phyloP scores from a whole-genome alignment of 2,113 vertebrate species.

The Echinops telfairi region DNA sequence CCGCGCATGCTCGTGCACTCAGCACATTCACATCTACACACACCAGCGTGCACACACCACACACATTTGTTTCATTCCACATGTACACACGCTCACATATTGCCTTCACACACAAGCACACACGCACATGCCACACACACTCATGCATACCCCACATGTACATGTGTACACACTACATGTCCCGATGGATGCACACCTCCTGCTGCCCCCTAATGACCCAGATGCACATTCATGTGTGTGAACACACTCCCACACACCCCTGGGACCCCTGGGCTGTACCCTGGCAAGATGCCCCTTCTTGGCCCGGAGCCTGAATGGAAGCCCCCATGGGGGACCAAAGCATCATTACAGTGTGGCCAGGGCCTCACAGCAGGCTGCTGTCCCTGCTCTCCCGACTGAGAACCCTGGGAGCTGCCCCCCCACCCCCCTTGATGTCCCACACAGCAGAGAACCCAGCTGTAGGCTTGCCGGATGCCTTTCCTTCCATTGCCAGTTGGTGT shows the following conservation, averaged over 20 bases:
- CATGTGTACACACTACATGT: background rate
- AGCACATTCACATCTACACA: background rate
- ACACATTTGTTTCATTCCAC: no score
- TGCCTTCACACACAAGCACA: no score
- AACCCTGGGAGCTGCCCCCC: background rate
- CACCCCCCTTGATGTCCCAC: fast-evolving
- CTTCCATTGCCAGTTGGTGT: background rate
- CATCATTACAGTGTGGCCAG: fast-evolving
- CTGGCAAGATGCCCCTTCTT: fast-evolving
- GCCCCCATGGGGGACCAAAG: fast-evolving
- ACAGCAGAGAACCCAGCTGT: background rate
- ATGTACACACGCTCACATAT: no score
- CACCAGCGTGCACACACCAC: background rate
- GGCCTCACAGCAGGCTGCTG: fast-evolving
- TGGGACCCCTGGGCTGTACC: fast-evolving
- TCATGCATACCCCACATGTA: background rate
- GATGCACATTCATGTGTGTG: background rate
- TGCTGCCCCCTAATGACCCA: background rate
- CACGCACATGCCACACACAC: no score
- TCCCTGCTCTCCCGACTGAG: background rate
- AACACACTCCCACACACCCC: background rate
- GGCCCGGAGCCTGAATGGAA: background rate
- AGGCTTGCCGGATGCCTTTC: background rate
- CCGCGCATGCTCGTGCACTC: background rate
- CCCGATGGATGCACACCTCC: no score